Conservation (phyloP, 1,140 invertebrate genomes). For the Metopolophium dirhodum region DNA sequence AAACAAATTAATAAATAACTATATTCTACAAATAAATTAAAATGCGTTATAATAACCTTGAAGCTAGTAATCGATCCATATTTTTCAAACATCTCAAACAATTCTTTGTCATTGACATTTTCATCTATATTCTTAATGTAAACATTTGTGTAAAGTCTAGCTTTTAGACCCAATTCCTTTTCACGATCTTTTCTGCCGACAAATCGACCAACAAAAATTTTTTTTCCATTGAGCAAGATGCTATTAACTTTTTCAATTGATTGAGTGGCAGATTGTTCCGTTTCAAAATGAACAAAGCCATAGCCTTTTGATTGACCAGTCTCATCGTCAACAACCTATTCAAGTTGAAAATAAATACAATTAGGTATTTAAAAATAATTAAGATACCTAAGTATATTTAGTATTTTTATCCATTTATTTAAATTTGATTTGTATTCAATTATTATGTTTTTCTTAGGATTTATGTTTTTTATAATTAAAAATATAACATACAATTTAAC, state of each 20-base stretch:
- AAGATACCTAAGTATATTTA: neutral
- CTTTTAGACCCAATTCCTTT: slow-evolving; percentile 96
- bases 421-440: neutral
- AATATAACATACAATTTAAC: neutral
- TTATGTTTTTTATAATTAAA: neutral
- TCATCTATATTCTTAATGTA: slow-evolving; percentile 99
- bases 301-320: slow-evolving; percentile 96
- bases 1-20: neutral
- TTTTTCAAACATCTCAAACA: slow-evolving; percentile 92
- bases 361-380: neutral
- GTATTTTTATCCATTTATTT: neutral
- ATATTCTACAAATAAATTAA: neutral
- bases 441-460: neutral
- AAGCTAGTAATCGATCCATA: slow-evolving; percentile 95
- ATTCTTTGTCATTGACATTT: slow-evolving; percentile 90
- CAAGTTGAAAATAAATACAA: neutral
- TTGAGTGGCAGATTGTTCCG: slow-evolving; percentile 97
- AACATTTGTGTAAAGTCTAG: slow-evolving; percentile 98
- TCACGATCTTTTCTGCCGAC: slow-evolving; percentile 97
- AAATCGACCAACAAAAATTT: slow-evolving; percentile 97
- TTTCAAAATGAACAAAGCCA: slow-evolving; percentile 99
- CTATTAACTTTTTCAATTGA: slow-evolving; percentile 97
- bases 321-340: slow-evolving; percentile 89
- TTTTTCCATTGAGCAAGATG: slow-evolving; percentile 91
- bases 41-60: slow-evolving; percentile 65